phyloP scores from a whole-genome alignment of 2,888 invertebrate genomes.

The Pandemis cinnamomeana region DNA sequence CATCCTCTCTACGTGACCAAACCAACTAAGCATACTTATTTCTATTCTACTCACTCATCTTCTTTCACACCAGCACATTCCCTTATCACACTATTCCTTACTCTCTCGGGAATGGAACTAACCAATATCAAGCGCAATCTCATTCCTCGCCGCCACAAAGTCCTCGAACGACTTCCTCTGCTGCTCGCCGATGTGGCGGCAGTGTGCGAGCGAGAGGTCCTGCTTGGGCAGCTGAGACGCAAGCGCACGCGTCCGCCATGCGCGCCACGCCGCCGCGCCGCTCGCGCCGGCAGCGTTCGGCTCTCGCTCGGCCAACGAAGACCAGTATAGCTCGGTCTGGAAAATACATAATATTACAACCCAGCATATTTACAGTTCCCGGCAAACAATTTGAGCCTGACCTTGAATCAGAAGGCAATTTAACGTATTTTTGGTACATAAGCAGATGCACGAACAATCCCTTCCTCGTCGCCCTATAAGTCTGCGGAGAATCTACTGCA shows the following conservation, averaged over 20 bases:
- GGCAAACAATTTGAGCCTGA: too few species aligned
- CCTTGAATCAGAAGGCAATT: too few species aligned
- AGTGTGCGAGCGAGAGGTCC: conserved; percentile 95
- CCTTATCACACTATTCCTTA: too few species aligned
- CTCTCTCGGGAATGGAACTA: not conserved
- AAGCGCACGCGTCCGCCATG: conserved; percentile 84
- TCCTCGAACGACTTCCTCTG: conserved; percentile 94
- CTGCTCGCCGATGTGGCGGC: conserved; percentile 92
- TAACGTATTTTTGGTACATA: too few species aligned
- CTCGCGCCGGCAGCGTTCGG: conserved; percentile 80
- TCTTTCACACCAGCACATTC: too few species aligned
- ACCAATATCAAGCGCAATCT: conserved; percentile 98
- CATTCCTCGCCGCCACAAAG: conserved; percentile 97
- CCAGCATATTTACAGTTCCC: too few species aligned
- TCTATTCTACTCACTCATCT: too few species aligned
- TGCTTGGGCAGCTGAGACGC: conserved; percentile 96
- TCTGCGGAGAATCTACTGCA: too few species aligned
- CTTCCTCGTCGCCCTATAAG: too few species aligned
- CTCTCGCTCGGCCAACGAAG: conserved; percentile 89
- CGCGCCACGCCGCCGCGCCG: conserved; percentile 74
- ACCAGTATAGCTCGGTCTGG: conserved; percentile 97
- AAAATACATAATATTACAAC: conserved; percentile 47
- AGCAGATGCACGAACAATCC: too few species aligned
- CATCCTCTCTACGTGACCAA: too few species aligned
- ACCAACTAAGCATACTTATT: too few species aligned